Conservation (phyloP, 2,113 vertebrate genomes). For the Pelobates fuscus region DNA sequence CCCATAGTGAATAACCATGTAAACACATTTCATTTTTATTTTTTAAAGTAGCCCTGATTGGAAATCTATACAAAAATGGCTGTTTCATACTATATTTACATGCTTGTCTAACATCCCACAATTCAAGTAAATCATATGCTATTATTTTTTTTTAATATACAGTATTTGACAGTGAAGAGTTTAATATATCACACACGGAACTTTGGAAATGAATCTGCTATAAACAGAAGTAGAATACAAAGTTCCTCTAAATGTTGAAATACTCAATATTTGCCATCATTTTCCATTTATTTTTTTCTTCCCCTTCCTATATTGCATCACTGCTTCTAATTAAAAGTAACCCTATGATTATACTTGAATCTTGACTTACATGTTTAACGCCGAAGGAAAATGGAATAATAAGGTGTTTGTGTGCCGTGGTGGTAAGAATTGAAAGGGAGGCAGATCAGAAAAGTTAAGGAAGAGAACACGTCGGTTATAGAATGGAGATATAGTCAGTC, state of each 20-base stretch:
- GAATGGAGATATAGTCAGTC: conserved; percentile 3
- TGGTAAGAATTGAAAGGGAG: background rate
- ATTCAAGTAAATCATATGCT: too few species aligned
- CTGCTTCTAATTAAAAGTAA: background rate
- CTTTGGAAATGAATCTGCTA: background rate
- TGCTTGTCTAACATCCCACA: too few species aligned
- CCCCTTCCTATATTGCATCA: background rate
- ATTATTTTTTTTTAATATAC: too few species aligned
- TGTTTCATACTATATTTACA: too few species aligned
- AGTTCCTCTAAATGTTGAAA: background rate
- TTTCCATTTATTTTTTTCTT: background rate
- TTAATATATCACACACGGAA: too few species aligned
- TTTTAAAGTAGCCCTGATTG: too few species aligned
- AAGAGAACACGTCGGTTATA: too few species aligned
- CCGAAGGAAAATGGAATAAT: conserved; percentile 4
- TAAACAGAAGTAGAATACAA: background rate
- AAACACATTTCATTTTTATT: too few species aligned
- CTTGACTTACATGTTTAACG: background rate
- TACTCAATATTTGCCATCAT: background rate
- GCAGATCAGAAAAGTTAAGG: conserved; percentile 27
- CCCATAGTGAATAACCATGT: too few species aligned
- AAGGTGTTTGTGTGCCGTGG: conserved; percentile 38
- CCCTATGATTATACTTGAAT: conserved; percentile 2
- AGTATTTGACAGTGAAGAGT: too few species aligned
- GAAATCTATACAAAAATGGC: too few species aligned